A percentile compares a stretch with the other conserved stretches of the same genome.
phyloP scores from a whole-genome alignment of 2,797 vertebrate genomes.

The Streptopelia turtur region DNA sequence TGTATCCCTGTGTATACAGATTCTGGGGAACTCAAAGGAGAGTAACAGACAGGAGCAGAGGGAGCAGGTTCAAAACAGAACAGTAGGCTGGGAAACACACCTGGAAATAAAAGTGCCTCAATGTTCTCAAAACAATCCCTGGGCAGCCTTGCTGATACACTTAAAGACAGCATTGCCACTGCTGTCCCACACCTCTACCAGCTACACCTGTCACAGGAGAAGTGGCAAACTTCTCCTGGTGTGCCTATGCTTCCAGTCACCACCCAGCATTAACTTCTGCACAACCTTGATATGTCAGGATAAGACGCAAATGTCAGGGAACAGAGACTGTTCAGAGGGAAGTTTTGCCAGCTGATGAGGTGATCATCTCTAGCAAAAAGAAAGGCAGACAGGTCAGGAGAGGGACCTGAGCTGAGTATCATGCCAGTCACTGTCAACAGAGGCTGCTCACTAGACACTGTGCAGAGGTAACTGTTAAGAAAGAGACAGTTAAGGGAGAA shows the following conservation, averaged over 20 bases:
- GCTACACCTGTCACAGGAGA: rapidly evolving
- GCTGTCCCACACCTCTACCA: neutral
- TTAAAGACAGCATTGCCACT: neutral
- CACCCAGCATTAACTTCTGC: rapidly evolving
- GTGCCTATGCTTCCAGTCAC: rapidly evolving
- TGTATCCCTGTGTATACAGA: neutral
- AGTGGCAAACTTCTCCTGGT: rapidly evolving
- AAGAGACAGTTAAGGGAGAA: neutral
- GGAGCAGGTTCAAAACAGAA: neutral
- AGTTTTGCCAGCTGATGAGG: neutral
- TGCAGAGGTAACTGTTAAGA: neutral
- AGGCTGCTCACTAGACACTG: neutral
- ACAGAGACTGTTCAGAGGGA: neutral
- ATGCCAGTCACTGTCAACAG: neutral
- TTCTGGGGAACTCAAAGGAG: neutral
- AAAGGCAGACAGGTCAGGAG: neutral
- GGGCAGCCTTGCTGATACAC: neutral
- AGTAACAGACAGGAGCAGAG: neutral
- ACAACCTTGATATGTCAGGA: rapidly evolving
- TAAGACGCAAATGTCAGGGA: neutral
- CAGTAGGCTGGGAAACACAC: neutral
- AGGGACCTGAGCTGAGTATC: neutral
- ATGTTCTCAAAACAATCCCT: neutral
- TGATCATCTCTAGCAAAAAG: neutral
- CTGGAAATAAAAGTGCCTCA: neutral